Evolutionary conservation across 2,888 invertebrate species (phyloP), one percentile per base, ranked within the genome.

Genomic region (Sepioteuthis lessoniana): DNA sequence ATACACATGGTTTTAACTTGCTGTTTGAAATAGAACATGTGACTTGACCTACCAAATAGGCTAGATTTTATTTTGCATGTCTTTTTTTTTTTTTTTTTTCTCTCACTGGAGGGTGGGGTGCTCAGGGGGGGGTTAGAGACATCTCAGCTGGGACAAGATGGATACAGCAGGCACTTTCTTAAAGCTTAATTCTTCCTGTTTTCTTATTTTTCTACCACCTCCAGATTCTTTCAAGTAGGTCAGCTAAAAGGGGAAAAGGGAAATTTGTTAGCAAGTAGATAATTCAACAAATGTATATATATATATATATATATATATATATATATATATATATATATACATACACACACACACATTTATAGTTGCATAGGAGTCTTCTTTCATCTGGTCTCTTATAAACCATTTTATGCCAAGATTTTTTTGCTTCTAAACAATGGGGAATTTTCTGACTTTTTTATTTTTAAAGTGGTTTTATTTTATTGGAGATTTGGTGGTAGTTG

Each of bases 181-280:
- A 0, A 76, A 25, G 7, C 25, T 25, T 21, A 76, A 76, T 76
- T 8, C n/a, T 76, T 76, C 76, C 76, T 19, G n/a, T 76, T n/a
- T 25, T 76, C 19, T 55, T 25, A 5, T 76, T 35, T 25, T 19
- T 76, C n/a, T 25, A 16, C n/a, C 76, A 76, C 76, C 76, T 35
- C n/a, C 35, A 76, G n/a, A 76, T 76, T 76, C n/a, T 76, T 76
- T 76, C 76, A 76, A 76, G 76, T 76, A 76, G 76, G 76, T 76
- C 76, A 76, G 76, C 13, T n/a, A n/a, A 76, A 76, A 35, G 31
- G 13, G 8, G 7, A n/a, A 76, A 76, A n/a, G 76, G n/a, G 76
- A 35, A 76, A n/a, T 16, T n/a, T 13, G 76, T 13, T 16, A 13
- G 10, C n/a, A 35, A 76, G 76, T 76, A 16, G 76, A n/a, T 76